A percentile compares a stretch with the other conserved stretches of the same genome.
These are phyloP conservation scores for Patella caerulea DNA, from an alignment of 2,888 invertebrate species.

Conservation along the genomic window DNA sequence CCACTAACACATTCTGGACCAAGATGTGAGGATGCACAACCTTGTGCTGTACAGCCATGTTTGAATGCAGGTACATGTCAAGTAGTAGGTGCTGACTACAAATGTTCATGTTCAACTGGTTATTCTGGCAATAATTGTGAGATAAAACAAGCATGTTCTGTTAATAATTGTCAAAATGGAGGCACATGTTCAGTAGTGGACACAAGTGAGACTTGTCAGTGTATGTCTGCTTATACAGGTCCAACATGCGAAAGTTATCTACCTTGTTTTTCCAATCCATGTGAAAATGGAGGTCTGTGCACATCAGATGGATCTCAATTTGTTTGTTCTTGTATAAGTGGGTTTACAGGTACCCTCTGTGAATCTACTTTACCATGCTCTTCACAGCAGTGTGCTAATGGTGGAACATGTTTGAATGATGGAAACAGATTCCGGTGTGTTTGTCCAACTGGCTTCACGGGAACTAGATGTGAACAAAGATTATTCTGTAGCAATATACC, in stretches of 20 bases:
- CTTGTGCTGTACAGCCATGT: constrained; percentile 56
- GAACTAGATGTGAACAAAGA: constrained; percentile 42
- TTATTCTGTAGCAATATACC: constrained; percentile 46
- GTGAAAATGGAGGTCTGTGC: constrained; percentile 56
- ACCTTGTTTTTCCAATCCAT: constrained; percentile 50
- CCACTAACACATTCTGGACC: constrained; percentile 42
- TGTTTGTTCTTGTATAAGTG: constrained; percentile 48
- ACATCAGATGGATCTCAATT: constrained; percentile 21
- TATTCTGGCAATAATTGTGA: constrained; percentile 33
- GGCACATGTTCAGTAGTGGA: constrained; percentile 30
- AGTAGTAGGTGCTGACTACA: constrained; percentile 26
- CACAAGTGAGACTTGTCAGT: constrained; percentile 46
- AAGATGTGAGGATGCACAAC: constrained; percentile 41
- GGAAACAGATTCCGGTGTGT: constrained; percentile 38
- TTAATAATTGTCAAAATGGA: constrained; percentile 26
- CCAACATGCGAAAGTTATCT: constrained; percentile 48
- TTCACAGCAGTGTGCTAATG: constrained; percentile 39
- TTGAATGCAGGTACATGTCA: constrained; percentile 50
- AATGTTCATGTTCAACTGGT: constrained; percentile 32
- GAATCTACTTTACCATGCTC: constrained; percentile 35
- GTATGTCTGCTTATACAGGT: constrained; percentile 54
- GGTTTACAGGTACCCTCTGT: constrained; percentile 46
- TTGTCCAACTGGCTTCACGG: constrained; percentile 42
- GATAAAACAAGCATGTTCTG: constrained; percentile 15
- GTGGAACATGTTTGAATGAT: constrained; percentile 36